Evolutionary conservation across 1,140 invertebrate species (phyloP).

Genomic region (Solenopsis invicta): DNA sequence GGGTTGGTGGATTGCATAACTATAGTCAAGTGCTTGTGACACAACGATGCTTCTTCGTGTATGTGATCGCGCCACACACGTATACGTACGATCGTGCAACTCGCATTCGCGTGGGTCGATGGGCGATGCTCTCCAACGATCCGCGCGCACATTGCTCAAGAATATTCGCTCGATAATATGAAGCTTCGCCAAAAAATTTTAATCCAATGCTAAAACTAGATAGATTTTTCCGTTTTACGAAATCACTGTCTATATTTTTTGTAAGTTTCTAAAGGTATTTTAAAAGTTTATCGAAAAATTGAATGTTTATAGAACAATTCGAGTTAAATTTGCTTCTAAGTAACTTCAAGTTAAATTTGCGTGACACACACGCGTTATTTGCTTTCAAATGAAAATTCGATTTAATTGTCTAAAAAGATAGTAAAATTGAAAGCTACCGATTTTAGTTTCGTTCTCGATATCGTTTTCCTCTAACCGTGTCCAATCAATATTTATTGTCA

Average conservation of each 20-base stretch:
- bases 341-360: neutral
- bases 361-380: neutral
- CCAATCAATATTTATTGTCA: neutral
- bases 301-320: neutral
- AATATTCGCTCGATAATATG: neutral
- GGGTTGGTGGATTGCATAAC: conserved; percentile 83
- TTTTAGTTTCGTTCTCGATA: neutral
- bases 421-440: neutral
- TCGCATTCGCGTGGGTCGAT: conserved; percentile 70
- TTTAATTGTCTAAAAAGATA: neutral
- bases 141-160: conserved; percentile 7
- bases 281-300: neutral
- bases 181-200: neutral
- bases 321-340: neutral
- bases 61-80: conserved; percentile 34
- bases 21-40: conserved; percentile 78
- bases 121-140: conserved; percentile 37
- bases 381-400: neutral
- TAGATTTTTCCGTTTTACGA: neutral
- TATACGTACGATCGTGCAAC: neutral
- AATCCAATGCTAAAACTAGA: neutral
- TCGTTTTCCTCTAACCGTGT: neutral
- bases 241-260: no score
- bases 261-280: neutral
- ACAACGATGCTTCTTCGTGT: conserved; percentile 60